Evolutionary conservation across 2,888 invertebrate species (phyloP).

Genomic region (Ochropleura plecta): DNA sequence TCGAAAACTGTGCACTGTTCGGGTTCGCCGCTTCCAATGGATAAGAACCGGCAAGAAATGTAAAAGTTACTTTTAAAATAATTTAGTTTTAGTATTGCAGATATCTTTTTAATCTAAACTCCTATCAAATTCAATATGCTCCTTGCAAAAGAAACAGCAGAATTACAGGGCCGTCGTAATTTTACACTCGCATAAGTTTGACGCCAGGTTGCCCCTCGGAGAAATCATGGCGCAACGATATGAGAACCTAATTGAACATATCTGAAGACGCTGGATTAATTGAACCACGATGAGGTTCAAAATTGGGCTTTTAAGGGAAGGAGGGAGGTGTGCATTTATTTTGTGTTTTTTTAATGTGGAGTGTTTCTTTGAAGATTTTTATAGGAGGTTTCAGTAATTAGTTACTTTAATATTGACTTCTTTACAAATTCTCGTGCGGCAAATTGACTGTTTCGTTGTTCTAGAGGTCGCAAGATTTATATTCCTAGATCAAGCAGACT

Average conservation of each 20-base stretch:
- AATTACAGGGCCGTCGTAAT: conserved; percentile 30
- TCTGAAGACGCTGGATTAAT: conserved; percentile 62
- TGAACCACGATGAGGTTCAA: conserved; percentile 60
- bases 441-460: too few species aligned
- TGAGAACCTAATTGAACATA: conserved; percentile 65
- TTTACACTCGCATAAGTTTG: conserved; percentile 38
- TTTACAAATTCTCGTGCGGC: too few species aligned
- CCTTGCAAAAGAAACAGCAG: neutral
- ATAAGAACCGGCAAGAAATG: too few species aligned
- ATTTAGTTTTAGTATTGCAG: too few species aligned
- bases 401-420: too few species aligned
- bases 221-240: conserved; percentile 65
- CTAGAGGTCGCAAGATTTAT: too few species aligned
- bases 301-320: conserved; percentile 40
- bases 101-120: neutral
- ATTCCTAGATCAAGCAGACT: too few species aligned
- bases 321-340: conserved; percentile 6
- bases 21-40: too few species aligned
- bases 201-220: conserved; percentile 59
- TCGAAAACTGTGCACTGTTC: too few species aligned
- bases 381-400: too few species aligned
- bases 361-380: neutral
- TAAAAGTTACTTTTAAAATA: too few species aligned
- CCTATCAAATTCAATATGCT: neutral
- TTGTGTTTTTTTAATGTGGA: neutral